phyloP scores from a whole-genome alignment of 2,888 invertebrate genomes.

The Psylliodes chrysocephalus region DNA sequence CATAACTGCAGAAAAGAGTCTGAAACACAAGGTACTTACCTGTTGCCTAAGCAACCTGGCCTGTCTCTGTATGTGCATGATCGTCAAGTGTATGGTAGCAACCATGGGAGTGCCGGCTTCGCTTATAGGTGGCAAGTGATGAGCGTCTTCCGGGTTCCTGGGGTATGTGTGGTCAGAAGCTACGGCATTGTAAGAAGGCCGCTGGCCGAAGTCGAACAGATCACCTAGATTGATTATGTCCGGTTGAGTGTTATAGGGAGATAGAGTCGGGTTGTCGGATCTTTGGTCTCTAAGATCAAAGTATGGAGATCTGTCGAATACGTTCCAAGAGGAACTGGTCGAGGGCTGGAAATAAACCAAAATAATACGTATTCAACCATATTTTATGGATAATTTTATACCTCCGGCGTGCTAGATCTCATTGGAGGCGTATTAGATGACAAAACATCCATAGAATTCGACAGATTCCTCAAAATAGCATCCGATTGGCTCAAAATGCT shows the following conservation, averaged over 20 bases:
- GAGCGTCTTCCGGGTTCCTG: conserved; percentile 47
- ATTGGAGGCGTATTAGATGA: conserved; percentile 17
- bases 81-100: conserved; percentile 60
- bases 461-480: conserved; percentile 60
- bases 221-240: conserved; percentile 26
- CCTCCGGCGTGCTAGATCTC: conserved; percentile 22
- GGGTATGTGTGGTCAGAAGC: conserved; percentile 61
- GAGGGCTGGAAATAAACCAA: conserved; percentile 5
- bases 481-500: conserved; percentile 62
- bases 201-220: conserved; percentile 22
- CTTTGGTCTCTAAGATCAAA: conserved; percentile 56
- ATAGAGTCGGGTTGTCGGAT: conserved; percentile 26
- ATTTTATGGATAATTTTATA: background rate
- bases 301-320: conserved; percentile 49
- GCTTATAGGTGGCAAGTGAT: background rate
- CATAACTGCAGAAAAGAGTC: no score
- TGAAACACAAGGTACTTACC: no score
- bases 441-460: conserved; percentile 58
- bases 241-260: conserved; percentile 30
- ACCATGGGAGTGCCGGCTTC: conserved; percentile 54
- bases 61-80: conserved; percentile 61
- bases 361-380: background rate
- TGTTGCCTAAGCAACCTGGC: conserved; percentile 59
- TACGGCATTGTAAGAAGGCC: conserved; percentile 42
- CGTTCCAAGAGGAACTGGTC: conserved; percentile 42